A percentile compares a stretch with the other conserved stretches of the same genome.
Evolutionary conservation across 2,797 vertebrate genomes (phyloP).

Genomic region (Trichosurus vulpecula): DNA sequence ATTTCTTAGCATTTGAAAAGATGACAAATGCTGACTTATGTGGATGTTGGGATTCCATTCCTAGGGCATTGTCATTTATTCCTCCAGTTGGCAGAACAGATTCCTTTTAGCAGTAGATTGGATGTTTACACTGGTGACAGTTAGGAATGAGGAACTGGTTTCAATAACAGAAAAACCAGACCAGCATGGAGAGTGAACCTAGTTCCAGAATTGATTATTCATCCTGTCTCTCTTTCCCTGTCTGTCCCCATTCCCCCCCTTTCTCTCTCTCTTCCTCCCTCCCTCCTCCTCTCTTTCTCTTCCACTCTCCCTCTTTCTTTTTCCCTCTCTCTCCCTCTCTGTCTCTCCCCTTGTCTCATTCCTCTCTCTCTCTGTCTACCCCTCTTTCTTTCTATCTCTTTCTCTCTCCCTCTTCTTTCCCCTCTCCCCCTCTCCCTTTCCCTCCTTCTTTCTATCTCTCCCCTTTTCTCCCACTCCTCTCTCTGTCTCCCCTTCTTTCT

Average conservation of each 20-base stretch:
- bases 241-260: not conserved
- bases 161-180: slow-evolving; percentile 55
- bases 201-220: not conserved
- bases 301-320: not conserved
- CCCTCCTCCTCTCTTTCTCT: not conserved
- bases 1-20: slow-evolving; percentile 62
- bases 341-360: not conserved
- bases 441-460: not conserved
- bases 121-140: slow-evolving; percentile 68
- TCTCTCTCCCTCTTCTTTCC: not conserved
- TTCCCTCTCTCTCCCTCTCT: not conserved
- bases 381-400: not conserved
- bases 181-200: not conserved
- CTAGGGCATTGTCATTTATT: slow-evolving; percentile 73
- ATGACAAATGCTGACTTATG: slow-evolving; percentile 62
- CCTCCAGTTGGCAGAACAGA: slow-evolving; percentile 71
- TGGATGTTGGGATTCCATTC: slow-evolving; percentile 71
- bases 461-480: too few relatives aligned
- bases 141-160: slow-evolving; percentile 65
- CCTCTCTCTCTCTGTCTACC: not conserved
- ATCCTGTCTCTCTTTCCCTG: not conserved
- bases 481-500: not conserved
- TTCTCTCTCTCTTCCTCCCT: not conserved
- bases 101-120: slow-evolving; percentile 65
- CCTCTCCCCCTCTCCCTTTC: not conserved